Conservation (phyloP, 2,888 invertebrate species). For the Leucophora obtusa region DNA sequence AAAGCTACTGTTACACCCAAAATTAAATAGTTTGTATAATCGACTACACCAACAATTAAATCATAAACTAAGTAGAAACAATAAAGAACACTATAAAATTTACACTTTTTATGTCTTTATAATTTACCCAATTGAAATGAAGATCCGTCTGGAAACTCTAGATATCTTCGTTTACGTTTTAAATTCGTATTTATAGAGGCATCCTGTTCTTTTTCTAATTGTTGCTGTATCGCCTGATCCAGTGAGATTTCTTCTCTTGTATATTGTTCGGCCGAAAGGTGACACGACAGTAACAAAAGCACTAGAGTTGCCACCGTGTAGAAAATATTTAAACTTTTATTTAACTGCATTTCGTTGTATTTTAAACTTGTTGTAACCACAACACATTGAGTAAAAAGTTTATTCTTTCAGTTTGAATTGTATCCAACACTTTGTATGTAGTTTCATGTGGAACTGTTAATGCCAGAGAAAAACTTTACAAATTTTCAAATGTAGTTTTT, state of each 20-base stretch:
- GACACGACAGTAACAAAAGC: neutral
- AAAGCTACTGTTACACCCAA: slow-evolving; percentile 87
- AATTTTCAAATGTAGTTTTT: slow-evolving; percentile 24
- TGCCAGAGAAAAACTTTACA: neutral
- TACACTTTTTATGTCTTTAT: neutral
- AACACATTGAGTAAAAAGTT: neutral
- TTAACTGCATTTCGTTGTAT: slow-evolving; percentile 23
- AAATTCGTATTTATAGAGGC: neutral
- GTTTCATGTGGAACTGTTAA: slow-evolving; percentile 22
- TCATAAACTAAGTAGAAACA: slow-evolving; percentile 72
- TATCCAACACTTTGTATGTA: slow-evolving; percentile 36
- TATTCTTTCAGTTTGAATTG: neutral
- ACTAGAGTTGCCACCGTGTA: slow-evolving; percentile 1
- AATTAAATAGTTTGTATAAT: slow-evolving; percentile 80
- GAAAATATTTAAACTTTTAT: neutral
- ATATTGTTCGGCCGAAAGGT: neutral
- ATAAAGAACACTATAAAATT: neutral
- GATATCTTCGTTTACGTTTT: slow-evolving; percentile 77
- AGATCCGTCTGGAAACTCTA: slow-evolving; percentile 80
- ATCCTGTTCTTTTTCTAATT: slow-evolving; percentile 26
- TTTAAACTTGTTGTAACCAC: neutral
- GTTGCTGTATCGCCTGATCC: slow-evolving; percentile 34
- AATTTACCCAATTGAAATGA: slow-evolving; percentile 78
- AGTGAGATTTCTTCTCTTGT: neutral
- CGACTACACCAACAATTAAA: slow-evolving; percentile 77